Conservation (phyloP, 2,113 vertebrate species). For the Myrmecobius fasciatus region DNA sequence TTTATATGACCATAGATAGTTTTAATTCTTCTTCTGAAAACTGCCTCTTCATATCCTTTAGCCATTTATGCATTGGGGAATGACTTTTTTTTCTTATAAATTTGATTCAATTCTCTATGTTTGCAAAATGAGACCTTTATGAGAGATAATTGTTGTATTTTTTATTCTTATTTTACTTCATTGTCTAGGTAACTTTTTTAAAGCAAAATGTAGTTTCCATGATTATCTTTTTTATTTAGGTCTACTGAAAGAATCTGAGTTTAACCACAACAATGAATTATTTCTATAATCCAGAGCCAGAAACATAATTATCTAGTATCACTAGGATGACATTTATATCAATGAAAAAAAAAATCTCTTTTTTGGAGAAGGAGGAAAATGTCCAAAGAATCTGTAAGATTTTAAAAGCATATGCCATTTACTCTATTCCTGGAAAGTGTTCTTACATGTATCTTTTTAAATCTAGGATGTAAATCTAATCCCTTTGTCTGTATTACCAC, state of each 20-base stretch:
- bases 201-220: neutral
- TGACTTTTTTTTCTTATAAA: neutral
- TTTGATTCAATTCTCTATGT: neutral
- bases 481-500: neutral
- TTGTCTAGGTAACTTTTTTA: neutral
- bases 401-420: neutral
- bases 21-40: neutral
- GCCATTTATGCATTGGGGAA: no score
- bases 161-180: neutral
- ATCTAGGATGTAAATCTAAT: neutral
- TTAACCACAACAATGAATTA: neutral
- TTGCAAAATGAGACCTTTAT: neutral
- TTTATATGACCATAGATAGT: neutral
- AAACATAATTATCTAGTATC: neutral
- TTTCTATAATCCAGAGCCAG: neutral
- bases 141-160: neutral
- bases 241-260: neutral
- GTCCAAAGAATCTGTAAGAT: neutral
- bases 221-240: neutral
- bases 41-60: neutral
- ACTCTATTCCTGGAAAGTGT: neutral
- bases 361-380: neutral
- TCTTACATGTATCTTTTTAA: neutral
- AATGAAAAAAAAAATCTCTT: conserved; percentile 10
- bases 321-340: neutral